Evolutionary conservation across 2,888 invertebrate species (phyloP).

Genomic region (Diadromus collaris): DNA sequence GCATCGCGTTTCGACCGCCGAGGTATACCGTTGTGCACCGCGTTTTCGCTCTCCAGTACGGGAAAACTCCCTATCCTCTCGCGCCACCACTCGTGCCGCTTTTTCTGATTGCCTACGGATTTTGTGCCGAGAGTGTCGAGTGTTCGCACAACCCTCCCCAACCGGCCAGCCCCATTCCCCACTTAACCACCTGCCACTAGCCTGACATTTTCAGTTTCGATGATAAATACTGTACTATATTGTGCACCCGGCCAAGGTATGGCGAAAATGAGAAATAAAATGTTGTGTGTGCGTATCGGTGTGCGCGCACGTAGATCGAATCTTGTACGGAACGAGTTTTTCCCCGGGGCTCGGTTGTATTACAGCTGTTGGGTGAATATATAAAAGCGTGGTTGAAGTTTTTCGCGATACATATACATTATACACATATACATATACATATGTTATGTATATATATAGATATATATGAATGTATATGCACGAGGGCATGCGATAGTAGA

Average conservation of each 20-base stretch:
- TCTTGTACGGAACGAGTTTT: conserved; percentile 17
- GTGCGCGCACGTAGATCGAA: not conserved
- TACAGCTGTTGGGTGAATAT: conserved; percentile 6
- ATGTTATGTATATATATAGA: not conserved
- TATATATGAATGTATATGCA: not conserved
- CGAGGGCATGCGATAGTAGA: conserved; percentile 33
- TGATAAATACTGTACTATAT: conserved; percentile 14
- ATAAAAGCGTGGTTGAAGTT: conserved; percentile 27
- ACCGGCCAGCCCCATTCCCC: not conserved
- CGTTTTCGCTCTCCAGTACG: conserved; percentile 11
- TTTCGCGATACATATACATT: conserved; percentile 13
- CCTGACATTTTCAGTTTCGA: conserved; percentile 28
- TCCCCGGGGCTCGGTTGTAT: not conserved
- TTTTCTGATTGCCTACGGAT: conserved; percentile 39
- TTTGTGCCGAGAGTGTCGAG: conserved; percentile 29
- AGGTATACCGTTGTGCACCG: conserved; percentile 17
- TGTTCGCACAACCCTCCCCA: conserved; percentile 14
- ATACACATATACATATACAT: not conserved
- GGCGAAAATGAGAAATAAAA: conserved; percentile 5
- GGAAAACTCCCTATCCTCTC: not conserved
- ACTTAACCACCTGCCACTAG: conserved; percentile 23
- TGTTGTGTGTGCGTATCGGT: not conserved
- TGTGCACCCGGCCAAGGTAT: not conserved
- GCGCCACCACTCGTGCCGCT: conserved; percentile 27
- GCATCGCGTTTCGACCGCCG: conserved; percentile 28